Evolutionary conservation across 2,888 invertebrate genomes (phyloP).

Genomic region (Matsumyia berberina): DNA sequence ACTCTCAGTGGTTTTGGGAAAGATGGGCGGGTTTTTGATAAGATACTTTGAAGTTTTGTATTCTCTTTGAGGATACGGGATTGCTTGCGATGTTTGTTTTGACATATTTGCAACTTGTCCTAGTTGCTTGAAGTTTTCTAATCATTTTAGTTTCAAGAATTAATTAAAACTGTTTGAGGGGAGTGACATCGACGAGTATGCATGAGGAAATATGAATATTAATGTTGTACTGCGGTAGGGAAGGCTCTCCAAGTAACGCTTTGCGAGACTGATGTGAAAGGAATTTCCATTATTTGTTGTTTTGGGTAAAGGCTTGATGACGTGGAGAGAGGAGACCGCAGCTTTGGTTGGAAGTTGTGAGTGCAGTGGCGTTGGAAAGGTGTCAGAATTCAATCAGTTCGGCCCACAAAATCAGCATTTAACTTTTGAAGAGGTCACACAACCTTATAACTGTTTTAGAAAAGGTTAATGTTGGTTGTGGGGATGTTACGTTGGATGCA

Average conservation of each 20-base stretch:
- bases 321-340: not conserved
- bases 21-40: constrained; percentile 34
- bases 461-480: no score
- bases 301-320: not conserved
- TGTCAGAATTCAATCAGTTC: no score
- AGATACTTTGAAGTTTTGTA: constrained; percentile 35
- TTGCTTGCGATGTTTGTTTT: constrained; percentile 14
- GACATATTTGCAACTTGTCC: constrained; percentile 24
- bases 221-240: constrained; percentile 4
- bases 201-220: constrained; percentile 50
- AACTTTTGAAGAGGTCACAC: no score
- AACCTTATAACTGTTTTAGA: no score
- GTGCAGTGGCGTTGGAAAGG: no score
- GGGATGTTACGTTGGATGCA: no score
- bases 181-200: constrained; percentile 1
- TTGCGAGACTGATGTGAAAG: constrained; percentile 29
- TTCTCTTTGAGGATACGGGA: constrained; percentile 24
- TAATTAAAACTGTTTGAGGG: constrained; percentile 47
- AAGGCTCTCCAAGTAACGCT: constrained; percentile 8
- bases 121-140: constrained; percentile 48
- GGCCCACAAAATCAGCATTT: no score
- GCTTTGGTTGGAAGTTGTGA: no score
- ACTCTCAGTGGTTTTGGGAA: not conserved
- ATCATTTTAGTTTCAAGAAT: constrained; percentile 59
- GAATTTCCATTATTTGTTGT: constrained; percentile 33